Base-by-base conservation (phyloP, 1,140 invertebrate species). In the Diabrotica undecimpunctata region DNA sequence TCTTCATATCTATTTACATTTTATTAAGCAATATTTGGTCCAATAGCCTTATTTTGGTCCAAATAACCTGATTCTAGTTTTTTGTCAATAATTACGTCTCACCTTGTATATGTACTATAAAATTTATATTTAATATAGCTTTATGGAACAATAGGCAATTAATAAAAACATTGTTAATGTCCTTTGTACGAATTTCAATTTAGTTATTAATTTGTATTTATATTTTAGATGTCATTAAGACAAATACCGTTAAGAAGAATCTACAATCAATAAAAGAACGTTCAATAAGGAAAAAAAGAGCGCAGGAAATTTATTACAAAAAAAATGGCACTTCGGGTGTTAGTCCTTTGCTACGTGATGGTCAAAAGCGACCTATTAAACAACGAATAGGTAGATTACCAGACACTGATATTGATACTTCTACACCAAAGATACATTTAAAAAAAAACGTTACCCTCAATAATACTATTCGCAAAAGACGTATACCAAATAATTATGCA, bases 261-360 rank as follows among this genome's bases (percentile, higher is more conserved):
- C 36, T 62, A 4, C 36, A 62, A 38, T 51, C 51, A n/a, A 25
- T 62, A 35, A 62, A 62, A 13, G 13, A 54, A 38, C 54, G 54
- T 12, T 10, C 39, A 25, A n/a, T 54, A 38, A 62, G 54, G 36
- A 62, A 54, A 14, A 62, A 54, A 13, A 37, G 61, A 12, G 61
- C 61, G 0, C 61, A 62, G 36, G 35, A 62, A 35, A 12, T 12
- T 9, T 62, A 62, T 39, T 62, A 62, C 36, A n/a, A 62, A 39
- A 62, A 62, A n/a, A n/a, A 13, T 39, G 12, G 54, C n/a, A 6
- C 36, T 11, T n/a, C 13, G 9, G 51, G 36, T 10, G 51, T 46
- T 3, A 62, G 61, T 41, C 53, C 61, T 0, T 9, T 62, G 13
- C 36, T 13, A 8, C 39, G 37, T n/a, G 52, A 62, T 37, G 37